Conservation (phyloP, 2,113 vertebrate species). For the Urocitellus parryii region DNA sequence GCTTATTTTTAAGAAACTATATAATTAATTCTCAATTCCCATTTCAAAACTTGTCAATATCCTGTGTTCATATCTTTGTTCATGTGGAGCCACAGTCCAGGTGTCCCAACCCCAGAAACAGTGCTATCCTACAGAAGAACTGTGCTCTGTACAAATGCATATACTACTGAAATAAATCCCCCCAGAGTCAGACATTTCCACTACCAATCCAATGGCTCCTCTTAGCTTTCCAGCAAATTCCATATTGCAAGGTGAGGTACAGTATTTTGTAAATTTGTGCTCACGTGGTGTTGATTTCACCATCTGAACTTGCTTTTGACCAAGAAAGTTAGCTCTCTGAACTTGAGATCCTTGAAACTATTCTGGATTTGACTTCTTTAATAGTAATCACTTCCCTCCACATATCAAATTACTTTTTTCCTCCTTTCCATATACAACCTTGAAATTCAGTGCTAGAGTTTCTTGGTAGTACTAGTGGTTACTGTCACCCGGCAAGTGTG, state of each 20-base stretch:
- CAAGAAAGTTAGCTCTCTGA: background rate
- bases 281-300: background rate
- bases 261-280: background rate
- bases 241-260: rapidly evolving
- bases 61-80: background rate
- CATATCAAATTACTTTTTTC: background rate
- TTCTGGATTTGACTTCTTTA: background rate
- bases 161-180: background rate
- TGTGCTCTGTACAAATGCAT: background rate
- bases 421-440: conserved; percentile 8
- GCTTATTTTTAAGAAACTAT: background rate
- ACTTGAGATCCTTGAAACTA: background rate
- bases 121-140: background rate
- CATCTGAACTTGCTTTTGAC: conserved; percentile 14
- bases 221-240: background rate
- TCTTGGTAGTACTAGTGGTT: background rate
- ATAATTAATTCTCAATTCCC: background rate
- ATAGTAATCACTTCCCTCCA: background rate
- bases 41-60: background rate
- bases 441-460: background rate
- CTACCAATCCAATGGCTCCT: background rate
- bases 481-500: background rate
- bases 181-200: background rate
- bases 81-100: background rate
- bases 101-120: background rate